These are phyloP conservation scores for Amblyjoppa fuscipennis DNA, from an alignment of 2,888 invertebrate genomes.

Conservation along the genomic window DNA sequence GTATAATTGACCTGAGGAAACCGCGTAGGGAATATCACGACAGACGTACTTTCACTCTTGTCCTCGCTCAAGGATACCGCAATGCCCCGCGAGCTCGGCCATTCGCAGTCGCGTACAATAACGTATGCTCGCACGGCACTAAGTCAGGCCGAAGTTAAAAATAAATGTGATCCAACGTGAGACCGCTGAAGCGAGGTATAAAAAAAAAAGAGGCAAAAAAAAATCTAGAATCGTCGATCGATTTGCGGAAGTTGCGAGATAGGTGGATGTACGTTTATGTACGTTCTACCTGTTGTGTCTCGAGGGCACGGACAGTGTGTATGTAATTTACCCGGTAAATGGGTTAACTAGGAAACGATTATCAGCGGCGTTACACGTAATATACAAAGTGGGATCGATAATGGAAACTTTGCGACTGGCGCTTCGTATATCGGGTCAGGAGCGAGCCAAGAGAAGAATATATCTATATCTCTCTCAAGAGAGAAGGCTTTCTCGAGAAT, in stretches of 20 bases:
- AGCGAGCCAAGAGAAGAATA: too few relatives aligned
- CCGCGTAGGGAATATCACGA: constrained; percentile 20
- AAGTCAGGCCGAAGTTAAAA: constrained; percentile 64
- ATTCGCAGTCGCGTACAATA: constrained; percentile 19
- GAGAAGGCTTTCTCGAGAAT: neutral
- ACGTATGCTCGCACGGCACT: constrained; percentile 41
- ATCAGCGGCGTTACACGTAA: constrained; percentile 39
- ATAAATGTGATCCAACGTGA: constrained; percentile 71
- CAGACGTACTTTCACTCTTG: constrained; percentile 69
- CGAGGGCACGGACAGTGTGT: neutral
- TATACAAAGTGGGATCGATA: constrained; percentile 39
- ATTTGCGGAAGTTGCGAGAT: constrained; percentile 61
- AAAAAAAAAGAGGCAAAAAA: constrained; percentile 33
- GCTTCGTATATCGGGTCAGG: neutral
- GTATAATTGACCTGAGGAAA: constrained; percentile 1
- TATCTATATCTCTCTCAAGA: neutral
- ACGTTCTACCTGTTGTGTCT: constrained; percentile 13
- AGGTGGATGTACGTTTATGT: constrained; percentile 39
- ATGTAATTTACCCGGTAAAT: constrained; percentile 9
- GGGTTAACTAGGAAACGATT: constrained; percentile 19
- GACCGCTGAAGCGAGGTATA: constrained; percentile 38
- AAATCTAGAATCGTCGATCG: constrained; percentile 29
- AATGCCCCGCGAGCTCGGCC: constrained; percentile 18
- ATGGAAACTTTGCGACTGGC: constrained; percentile 46
- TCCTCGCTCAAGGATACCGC: constrained; percentile 65